These are phyloP conservation scores for Dorcus parallelipipedus DNA, from an alignment of 2,888 invertebrate genomes.

Conservation along the genomic window DNA sequence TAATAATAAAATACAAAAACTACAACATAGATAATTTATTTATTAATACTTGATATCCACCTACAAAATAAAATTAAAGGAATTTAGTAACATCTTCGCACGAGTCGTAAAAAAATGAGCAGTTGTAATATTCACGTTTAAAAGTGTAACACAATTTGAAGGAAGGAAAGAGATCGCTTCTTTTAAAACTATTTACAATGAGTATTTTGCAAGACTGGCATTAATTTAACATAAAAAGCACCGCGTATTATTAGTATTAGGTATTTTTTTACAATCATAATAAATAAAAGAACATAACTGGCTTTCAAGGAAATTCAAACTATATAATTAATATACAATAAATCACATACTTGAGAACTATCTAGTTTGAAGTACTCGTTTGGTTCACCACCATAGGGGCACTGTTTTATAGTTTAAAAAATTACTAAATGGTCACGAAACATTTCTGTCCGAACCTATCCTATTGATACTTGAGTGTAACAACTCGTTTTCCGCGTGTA, in stretches of 20 bases:
- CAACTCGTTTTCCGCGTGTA: constrained; percentile 68
- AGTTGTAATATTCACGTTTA: constrained; percentile 37
- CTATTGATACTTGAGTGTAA: constrained; percentile 49
- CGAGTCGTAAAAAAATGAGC: constrained; percentile 37
- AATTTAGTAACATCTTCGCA: background rate
- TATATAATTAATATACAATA: constrained; percentile 38
- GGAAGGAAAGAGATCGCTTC: constrained; percentile 42
- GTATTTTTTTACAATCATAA: constrained; percentile 30
- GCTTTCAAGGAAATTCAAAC: constrained; percentile 40
- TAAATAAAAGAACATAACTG: constrained; percentile 41
- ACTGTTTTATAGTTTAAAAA: constrained; percentile 42
- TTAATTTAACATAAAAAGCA: constrained; percentile 16
- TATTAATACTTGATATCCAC: constrained; percentile 1
- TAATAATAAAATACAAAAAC: constrained; percentile 3
- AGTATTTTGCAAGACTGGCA: constrained; percentile 32
- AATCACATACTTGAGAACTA: constrained; percentile 44
- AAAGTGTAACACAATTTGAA: constrained; percentile 23
- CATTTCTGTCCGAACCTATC: constrained; percentile 35
- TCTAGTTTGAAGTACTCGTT: constrained; percentile 24
- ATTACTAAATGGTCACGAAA: constrained; percentile 46
- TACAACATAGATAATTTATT: constrained; percentile 1
- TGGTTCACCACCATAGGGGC: constrained; percentile 44
- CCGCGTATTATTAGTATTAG: constrained; percentile 15
- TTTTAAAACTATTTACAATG: constrained; percentile 39
- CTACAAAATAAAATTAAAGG: background rate